These are phyloP conservation scores for Phalanger gymnotis DNA, from an alignment of 2,797 vertebrate species.

Conservation along the genomic window DNA sequence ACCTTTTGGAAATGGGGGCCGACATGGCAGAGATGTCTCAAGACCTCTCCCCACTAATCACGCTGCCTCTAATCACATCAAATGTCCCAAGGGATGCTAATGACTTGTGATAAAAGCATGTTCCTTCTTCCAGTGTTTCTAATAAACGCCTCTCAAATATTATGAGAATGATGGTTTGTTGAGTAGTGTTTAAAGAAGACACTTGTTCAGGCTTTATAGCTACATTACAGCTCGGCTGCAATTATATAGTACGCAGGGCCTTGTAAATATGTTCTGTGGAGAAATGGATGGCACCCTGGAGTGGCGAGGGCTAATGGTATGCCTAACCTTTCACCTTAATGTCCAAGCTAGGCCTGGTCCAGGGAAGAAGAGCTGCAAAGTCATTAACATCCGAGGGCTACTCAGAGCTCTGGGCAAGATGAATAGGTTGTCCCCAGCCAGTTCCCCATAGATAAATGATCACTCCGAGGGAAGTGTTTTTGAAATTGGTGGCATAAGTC, in stretches of 20 bases:
- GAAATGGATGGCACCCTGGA: conserved; percentile 47
- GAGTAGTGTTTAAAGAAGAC: conserved; percentile 67
- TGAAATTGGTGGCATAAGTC: neutral
- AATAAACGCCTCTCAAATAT: conserved; percentile 56
- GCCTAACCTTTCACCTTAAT: conserved; percentile 49
- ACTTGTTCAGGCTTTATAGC: conserved; percentile 58
- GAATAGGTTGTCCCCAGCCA: neutral
- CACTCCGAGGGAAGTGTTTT: neutral
- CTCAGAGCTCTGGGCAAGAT: conserved; percentile 17
- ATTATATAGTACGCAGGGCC: conserved; percentile 49
- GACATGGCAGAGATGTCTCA: neutral
- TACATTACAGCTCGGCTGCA: conserved; percentile 37
- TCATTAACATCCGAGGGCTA: conserved; percentile 17
- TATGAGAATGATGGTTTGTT: neutral
- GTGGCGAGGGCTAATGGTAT: conserved; percentile 48
- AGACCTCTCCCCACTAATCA: neutral
- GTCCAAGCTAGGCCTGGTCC: conserved; percentile 40
- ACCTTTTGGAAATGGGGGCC: neutral
- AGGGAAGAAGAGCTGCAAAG: conserved; percentile 30
- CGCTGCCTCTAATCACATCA: neutral
- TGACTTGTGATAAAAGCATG: conserved; percentile 37
- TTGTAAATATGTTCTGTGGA: conserved; percentile 63
- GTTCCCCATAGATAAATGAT: conserved; percentile 29
- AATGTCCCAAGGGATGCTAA: neutral
- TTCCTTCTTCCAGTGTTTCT: conserved; percentile 55